These are phyloP conservation scores for Romanogobio albipinnatus DNA, from an alignment of 2,113 vertebrate species.

Conservation along the genomic window DNA sequence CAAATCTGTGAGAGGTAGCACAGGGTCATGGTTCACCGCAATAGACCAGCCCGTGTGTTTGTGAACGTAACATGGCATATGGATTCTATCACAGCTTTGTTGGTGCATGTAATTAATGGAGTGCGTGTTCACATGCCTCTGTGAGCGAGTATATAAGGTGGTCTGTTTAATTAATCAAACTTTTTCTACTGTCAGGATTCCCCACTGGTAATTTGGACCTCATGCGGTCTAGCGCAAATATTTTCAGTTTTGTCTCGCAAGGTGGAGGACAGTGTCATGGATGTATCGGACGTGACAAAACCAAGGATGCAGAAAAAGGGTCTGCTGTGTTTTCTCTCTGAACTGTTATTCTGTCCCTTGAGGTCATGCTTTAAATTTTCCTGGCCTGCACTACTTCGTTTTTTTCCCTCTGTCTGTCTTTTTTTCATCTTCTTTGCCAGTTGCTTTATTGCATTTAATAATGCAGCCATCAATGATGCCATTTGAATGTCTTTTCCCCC, in stretches of 20 bases:
- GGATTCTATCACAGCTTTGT: constrained; percentile 68
- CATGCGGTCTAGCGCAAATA: constrained; percentile 72
- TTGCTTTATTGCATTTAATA: constrained; percentile 50
- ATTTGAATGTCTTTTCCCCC: neutral
- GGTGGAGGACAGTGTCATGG: constrained; percentile 68
- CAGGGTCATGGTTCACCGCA: constrained; percentile 39
- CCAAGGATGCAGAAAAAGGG: constrained; percentile 60
- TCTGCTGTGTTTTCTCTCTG: constrained; percentile 55
- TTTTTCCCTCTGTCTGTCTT: neutral
- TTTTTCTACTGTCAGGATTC: constrained; percentile 58
- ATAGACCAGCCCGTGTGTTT: constrained; percentile 55
- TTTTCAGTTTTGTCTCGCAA: constrained; percentile 69
- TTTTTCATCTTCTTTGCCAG: constrained; percentile 34
- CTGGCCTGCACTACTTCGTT: constrained; percentile 26
- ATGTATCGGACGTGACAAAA: constrained; percentile 67
- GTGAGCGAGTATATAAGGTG: constrained; percentile 14
- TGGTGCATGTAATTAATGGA: constrained; percentile 29
- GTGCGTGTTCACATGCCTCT: neutral
- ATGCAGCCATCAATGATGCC: constrained; percentile 6
- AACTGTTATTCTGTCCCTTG: constrained; percentile 46
- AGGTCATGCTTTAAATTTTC: constrained; percentile 47
- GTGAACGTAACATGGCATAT: constrained; percentile 58
- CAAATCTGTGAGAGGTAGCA: constrained; percentile 37
- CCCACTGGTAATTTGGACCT: constrained; percentile 53
- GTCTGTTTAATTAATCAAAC: constrained; percentile 61